These are phyloP conservation scores for Callyntrura sp. DNA, from an alignment of 2,888 invertebrate species.

Conservation along the genomic window DNA sequence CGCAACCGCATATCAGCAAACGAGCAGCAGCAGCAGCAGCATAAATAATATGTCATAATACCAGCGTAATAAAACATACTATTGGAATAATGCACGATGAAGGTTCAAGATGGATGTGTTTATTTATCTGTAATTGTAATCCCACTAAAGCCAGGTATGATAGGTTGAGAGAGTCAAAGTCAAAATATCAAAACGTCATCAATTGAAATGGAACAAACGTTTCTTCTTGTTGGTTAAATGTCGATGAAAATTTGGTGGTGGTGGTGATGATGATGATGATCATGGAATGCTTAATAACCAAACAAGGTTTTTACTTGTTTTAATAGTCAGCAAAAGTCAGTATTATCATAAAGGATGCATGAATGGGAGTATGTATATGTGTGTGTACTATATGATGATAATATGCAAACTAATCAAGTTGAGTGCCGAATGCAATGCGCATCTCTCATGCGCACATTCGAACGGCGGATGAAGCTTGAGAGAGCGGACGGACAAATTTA, in stretches of 20 bases:
- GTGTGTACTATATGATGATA: no score
- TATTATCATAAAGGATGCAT: not conserved
- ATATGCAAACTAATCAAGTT: conserved; percentile 7
- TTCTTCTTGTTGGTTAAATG: not conserved
- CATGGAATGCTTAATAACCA: conserved; percentile 11
- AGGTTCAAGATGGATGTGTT: not conserved
- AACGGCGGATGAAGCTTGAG: not conserved
- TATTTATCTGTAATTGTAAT: conserved; percentile 1
- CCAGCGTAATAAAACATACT: conserved; percentile 9
- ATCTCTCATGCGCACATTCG: no score
- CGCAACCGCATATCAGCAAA: not conserved
- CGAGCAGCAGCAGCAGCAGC: not conserved
- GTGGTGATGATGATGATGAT: not conserved
- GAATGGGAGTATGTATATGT: conserved; percentile 4
- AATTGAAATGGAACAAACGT: conserved; percentile 49
- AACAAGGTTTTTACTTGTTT: not conserved
- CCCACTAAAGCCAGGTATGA: not conserved
- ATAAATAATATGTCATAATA: not conserved
- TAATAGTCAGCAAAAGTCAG: not conserved
- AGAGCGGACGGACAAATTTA: conserved; percentile 27
- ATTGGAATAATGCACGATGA: conserved; percentile 2
- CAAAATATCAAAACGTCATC: conserved; percentile 11
- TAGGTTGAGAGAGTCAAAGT: not conserved
- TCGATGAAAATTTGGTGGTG: no score
- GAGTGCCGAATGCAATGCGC: conserved; percentile 7